Percentiles rank a stretch among this genome's conserved stretches.
phyloP scores from a whole-genome alignment of 2,888 invertebrate species.

The Ectemnius lituratus region DNA sequence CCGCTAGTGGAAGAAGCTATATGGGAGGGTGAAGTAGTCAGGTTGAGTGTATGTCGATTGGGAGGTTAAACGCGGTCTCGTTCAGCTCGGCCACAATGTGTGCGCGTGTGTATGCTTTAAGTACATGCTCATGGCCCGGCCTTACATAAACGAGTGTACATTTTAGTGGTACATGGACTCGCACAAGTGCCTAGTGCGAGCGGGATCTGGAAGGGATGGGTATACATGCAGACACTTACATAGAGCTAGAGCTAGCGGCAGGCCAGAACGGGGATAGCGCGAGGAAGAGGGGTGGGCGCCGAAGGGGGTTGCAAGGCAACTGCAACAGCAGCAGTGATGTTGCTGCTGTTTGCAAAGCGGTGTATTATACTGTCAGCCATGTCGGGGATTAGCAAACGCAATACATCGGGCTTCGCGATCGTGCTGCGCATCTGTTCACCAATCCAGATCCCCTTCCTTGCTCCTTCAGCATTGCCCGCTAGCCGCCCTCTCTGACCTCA shows the following conservation, averaged over 20 bases:
- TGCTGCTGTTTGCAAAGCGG: slow-evolving; percentile 73
- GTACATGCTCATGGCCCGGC: slow-evolving; percentile 12
- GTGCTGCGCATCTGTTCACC: slow-evolving; percentile 76
- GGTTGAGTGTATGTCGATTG: slow-evolving; percentile 45
- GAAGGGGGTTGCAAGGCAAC: slow-evolving; percentile 61
- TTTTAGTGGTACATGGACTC: slow-evolving; percentile 22
- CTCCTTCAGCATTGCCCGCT: too few relatives aligned
- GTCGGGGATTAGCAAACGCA: slow-evolving; percentile 76
- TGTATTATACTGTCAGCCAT: slow-evolving; percentile 76
- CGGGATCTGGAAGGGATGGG: slow-evolving; percentile 21
- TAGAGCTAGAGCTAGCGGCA: slow-evolving; percentile 33
- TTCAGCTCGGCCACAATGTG: slow-evolving; percentile 29
- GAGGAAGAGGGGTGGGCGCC: slow-evolving; percentile 7
- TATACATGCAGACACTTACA: slow-evolving; percentile 52
- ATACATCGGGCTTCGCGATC: slow-evolving; percentile 74
- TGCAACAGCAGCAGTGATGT: slow-evolving; percentile 52
- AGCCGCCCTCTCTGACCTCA: slow-evolving; percentile 14
- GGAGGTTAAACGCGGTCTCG: slow-evolving; percentile 56
- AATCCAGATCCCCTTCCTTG: slow-evolving; percentile 54
- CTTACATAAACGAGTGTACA: slow-evolving; percentile 34
- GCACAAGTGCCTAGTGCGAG: slow-evolving; percentile 15
- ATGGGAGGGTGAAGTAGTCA: slow-evolving; percentile 14
- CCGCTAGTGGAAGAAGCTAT: not conserved
- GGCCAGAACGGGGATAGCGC: slow-evolving; percentile 17
- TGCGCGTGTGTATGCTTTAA: slow-evolving; percentile 15